phyloP scores from a whole-genome alignment of 2,888 invertebrate genomes.

The Helobdella robusta region DNA sequence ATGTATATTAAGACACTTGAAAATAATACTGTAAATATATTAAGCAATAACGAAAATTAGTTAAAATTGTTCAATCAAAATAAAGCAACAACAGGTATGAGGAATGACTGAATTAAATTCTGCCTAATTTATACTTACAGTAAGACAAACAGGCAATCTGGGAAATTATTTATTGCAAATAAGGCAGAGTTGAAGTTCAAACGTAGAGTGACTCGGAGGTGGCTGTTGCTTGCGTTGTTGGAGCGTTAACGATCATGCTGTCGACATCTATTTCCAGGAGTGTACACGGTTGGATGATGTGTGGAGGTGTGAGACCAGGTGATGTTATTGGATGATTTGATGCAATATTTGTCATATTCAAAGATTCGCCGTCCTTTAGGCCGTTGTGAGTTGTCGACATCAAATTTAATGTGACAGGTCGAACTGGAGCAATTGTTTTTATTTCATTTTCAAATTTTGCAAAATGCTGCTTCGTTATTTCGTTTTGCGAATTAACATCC shows the following conservation, averaged over 20 bases:
- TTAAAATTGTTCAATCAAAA: too few relatives aligned
- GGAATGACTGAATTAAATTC: too few relatives aligned
- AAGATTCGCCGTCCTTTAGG: neutral
- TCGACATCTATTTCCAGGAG: conserved; percentile 46
- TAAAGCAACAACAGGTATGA: too few relatives aligned
- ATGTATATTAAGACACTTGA: too few relatives aligned
- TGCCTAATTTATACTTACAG: too few relatives aligned
- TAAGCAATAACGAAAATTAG: too few relatives aligned
- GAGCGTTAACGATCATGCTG: conserved; percentile 1
- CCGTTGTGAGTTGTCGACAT: neutral
- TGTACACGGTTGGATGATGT: conserved; percentile 43
- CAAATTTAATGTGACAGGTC: conserved; percentile 6
- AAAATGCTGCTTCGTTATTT: neutral
- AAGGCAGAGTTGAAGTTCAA: too few relatives aligned
- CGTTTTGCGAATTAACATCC: neutral
- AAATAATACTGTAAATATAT: too few relatives aligned
- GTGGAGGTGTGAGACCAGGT: conserved; percentile 29
- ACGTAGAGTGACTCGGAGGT: too few relatives aligned
- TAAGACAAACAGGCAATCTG: too few relatives aligned
- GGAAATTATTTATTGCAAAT: too few relatives aligned
- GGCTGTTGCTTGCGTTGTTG: too few relatives aligned
- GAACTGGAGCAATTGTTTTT: neutral
- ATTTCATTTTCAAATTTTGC: conserved; percentile 1
- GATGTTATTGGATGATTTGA: conserved; percentile 22
- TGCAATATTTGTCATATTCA: neutral